phyloP scores from a whole-genome alignment of 92 coral and sea anemone species.

The Diadumene lineata region DNA sequence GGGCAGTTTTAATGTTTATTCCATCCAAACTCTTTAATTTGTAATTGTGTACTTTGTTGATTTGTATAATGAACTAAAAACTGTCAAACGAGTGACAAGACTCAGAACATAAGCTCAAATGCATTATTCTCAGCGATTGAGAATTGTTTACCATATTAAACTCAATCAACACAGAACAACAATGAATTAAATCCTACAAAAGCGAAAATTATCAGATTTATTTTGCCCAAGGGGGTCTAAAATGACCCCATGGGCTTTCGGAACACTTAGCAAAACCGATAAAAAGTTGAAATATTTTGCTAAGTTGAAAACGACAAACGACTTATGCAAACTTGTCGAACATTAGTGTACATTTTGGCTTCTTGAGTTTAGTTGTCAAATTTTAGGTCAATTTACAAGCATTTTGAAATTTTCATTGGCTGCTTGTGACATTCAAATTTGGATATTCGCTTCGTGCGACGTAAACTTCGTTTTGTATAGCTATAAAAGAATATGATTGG shows the following conservation, averaged over 20 bases:
- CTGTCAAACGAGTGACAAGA: neutral
- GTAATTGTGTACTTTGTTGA: neutral
- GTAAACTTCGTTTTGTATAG: neutral
- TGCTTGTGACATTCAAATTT: neutral
- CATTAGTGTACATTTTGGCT: too few relatives aligned
- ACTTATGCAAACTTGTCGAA: too few relatives aligned
- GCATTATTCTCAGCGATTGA: constrained; percentile 3
- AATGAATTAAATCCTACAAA: constrained; percentile 2
- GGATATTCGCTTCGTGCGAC: neutral
- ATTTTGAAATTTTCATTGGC: too few relatives aligned
- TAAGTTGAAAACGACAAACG: too few relatives aligned
- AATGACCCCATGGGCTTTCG: neutral
- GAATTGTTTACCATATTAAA: neutral
- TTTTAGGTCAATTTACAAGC: neutral
- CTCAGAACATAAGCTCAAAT: constrained; percentile 4
- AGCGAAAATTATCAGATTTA: constrained; percentile 1
- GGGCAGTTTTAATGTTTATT: too few relatives aligned
- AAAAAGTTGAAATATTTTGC: too few relatives aligned
- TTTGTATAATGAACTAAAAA: neutral
- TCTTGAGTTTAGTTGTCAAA: neutral
- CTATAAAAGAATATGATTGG: neutral
- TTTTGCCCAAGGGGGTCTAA: neutral
- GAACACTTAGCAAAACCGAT: too few relatives aligned
- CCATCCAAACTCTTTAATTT: neutral
- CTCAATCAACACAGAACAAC: neutral